A percentile compares a stretch with the other conserved stretches of the same genome.
phyloP scores from a whole-genome alignment of 2,113 vertebrate species.

The Aplodontia rufa region DNA sequence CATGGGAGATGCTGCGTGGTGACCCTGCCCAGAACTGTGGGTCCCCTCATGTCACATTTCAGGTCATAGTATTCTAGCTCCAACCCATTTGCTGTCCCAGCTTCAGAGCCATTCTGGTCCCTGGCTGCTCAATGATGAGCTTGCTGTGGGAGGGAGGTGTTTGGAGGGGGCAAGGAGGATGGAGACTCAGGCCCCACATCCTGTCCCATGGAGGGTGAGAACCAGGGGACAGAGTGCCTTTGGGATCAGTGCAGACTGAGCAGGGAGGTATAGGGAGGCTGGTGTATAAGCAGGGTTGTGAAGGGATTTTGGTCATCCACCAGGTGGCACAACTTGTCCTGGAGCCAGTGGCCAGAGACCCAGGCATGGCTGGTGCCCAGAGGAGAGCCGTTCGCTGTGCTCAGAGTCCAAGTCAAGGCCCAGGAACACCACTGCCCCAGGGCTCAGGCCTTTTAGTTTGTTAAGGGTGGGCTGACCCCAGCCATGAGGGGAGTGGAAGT shows the following conservation, averaged over 20 bases:
- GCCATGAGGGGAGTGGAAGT: accelerated
- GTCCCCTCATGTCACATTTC: accelerated
- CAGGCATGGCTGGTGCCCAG: not conserved
- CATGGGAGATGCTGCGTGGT: not conserved
- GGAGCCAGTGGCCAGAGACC: not conserved
- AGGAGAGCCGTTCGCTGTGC: no score
- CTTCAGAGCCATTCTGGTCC: no score
- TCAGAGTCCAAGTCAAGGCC: not conserved
- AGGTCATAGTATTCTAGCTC: no score
- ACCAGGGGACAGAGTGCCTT: not conserved
- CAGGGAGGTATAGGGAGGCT: not conserved
- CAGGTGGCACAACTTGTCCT: accelerated
- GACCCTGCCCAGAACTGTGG: accelerated
- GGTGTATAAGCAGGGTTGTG: no score
- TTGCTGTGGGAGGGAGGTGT: no score
- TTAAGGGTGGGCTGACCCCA: no score
- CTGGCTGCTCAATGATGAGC: not conserved
- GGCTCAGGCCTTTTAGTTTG: not conserved
- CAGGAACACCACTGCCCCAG: accelerated
- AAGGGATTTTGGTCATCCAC: no score
- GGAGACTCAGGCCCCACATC: accelerated
- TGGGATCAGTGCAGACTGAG: no score
- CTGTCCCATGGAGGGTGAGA: no score
- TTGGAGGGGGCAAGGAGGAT: not conserved
- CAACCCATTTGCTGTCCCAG: not conserved